phyloP scores from a whole-genome alignment of 1,140 invertebrate genomes.

The Anastrepha obliqua region DNA sequence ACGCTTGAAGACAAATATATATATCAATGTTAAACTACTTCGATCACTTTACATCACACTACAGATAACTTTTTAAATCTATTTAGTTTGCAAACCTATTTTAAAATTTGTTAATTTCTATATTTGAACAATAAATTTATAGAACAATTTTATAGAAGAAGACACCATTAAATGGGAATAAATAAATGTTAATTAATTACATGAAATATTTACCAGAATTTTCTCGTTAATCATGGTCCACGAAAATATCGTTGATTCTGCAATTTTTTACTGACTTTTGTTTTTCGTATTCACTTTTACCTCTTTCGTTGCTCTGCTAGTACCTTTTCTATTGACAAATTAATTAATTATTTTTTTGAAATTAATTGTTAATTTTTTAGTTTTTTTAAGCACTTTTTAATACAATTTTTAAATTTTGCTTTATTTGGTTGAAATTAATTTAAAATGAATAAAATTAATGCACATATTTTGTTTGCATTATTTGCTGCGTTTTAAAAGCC shows the following conservation, averaged over 20 bases:
- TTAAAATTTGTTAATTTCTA: no score
- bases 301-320: not conserved
- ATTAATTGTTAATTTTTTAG: not conserved
- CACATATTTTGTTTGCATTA: not conserved
- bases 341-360: not conserved
- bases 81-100: no score
- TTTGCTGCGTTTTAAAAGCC: not conserved
- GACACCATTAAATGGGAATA: no score
- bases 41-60: no score
- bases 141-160: no score
- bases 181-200: no score
- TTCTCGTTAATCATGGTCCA: slow-evolving; percentile 49
- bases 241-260: not conserved
- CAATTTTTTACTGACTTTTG: not conserved
- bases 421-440: slow-evolving; percentile 23
- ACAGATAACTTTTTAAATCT: no score
- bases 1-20: no score
- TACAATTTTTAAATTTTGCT: not conserved
- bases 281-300: not conserved
- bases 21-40: no score
- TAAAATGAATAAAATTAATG: slow-evolving; percentile 23
- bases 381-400: slow-evolving; percentile 16
- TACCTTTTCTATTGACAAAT: not conserved
- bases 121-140: no score
- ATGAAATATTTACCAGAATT: slow-evolving; percentile 22